These are phyloP conservation scores for Lepidurus packardi DNA, from an alignment of 1,140 invertebrate genomes.

Conservation along the genomic window DNA sequence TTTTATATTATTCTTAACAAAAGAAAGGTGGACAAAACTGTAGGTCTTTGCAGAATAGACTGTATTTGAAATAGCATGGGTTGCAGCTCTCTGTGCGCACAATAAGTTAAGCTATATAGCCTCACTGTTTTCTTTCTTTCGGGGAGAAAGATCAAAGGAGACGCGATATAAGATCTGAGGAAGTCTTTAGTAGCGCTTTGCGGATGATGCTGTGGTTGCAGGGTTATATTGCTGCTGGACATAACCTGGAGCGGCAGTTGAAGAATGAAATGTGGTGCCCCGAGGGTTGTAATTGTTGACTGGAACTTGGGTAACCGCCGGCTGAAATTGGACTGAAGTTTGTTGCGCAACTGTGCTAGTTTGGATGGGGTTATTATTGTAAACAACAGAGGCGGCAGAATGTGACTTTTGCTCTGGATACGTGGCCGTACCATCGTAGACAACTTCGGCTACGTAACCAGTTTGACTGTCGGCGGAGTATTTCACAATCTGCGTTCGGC, in stretches of 20 bases:
- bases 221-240: neutral
- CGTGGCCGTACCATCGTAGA: slow-evolving; percentile 27
- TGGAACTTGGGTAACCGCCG: too few relatives aligned
- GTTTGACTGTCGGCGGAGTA: slow-evolving; percentile 32
- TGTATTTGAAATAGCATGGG: neutral
- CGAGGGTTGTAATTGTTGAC: neutral
- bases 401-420: neutral
- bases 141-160: neutral
- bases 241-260: neutral
- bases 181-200: neutral
- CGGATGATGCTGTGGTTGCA: neutral
- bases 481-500: slow-evolving; percentile 35
- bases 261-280: neutral
- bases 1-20: neutral
- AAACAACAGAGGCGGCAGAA: neutral
- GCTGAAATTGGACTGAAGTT: neutral
- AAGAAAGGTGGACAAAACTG: neutral
- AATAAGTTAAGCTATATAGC: neutral
- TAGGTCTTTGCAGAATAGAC: neutral
- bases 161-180: neutral
- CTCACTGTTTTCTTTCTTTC: neutral
- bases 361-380: neutral
- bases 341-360: neutral
- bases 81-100: neutral
- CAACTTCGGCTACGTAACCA: slow-evolving; percentile 29